These are phyloP conservation scores for Epinephelus moara DNA, from an alignment of 2,113 vertebrate species.

Conservation along the genomic window DNA sequence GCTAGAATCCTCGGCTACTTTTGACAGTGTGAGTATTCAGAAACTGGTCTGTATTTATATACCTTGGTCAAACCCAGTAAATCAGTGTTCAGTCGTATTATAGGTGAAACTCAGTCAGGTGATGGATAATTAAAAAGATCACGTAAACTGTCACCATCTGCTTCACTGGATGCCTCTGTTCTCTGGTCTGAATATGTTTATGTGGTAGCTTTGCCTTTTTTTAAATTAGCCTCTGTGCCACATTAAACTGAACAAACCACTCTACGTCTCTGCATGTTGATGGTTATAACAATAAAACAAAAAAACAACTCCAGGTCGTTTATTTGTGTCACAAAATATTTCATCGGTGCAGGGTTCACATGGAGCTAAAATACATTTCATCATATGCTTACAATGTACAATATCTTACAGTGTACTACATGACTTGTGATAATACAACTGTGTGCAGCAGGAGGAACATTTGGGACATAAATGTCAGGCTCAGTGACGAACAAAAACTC, in stretches of 20 bases:
- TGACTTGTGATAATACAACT: slow-evolving; percentile 57
- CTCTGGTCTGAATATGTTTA: not conserved
- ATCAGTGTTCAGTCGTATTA: no score
- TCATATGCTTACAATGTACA: slow-evolving; percentile 78
- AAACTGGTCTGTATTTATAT: not conserved
- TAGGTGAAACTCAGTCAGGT: not conserved
- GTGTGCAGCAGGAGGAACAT: slow-evolving; percentile 50
- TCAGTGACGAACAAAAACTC: slow-evolving; percentile 3
- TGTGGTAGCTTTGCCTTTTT: not conserved
- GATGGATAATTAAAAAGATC: not conserved
- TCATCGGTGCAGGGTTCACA: slow-evolving; percentile 71
- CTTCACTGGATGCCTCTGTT: not conserved
- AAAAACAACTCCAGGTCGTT: not conserved
- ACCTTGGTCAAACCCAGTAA: not conserved
- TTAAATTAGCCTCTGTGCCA: not conserved
- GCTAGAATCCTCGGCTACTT: no score
- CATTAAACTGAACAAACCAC: not conserved
- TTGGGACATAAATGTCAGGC: slow-evolving; percentile 1
- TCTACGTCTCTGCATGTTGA: not conserved
- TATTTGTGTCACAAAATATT: slow-evolving; percentile 75
- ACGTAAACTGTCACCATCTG: not conserved
- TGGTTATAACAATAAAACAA: not conserved
- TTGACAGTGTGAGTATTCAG: no score
- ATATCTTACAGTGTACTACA: slow-evolving; percentile 77
- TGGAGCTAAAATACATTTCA: slow-evolving; percentile 74